Conservation (phyloP, 2,797 vertebrate genomes). For the Anniella stebbinsi region DNA sequence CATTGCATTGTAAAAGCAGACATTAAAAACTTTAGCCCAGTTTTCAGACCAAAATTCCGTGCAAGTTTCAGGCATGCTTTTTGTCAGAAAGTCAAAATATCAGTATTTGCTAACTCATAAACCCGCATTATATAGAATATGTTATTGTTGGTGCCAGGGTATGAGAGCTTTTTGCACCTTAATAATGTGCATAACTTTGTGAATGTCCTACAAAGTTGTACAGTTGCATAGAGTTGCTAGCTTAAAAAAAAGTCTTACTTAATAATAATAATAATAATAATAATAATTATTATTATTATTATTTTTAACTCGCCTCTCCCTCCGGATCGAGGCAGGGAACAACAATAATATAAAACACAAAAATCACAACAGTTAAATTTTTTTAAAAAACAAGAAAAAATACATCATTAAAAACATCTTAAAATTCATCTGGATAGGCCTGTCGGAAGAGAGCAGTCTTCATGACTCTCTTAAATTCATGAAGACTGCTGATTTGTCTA, state of each 20-base stretch:
- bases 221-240: neutral
- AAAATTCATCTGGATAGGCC: too few species aligned
- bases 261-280: too few species aligned
- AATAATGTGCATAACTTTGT: neutral
- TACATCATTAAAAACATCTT: too few species aligned
- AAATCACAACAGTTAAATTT: too few species aligned
- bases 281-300: too few species aligned
- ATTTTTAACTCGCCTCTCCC: too few species aligned
- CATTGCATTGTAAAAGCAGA: slow-evolving; percentile 65
- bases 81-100: neutral
- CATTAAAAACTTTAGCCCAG: slow-evolving; percentile 66
- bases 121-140: neutral
- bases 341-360: too few species aligned
- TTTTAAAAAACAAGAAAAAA: too few species aligned
- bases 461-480: too few species aligned
- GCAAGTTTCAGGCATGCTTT: neutral
- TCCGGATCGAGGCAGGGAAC: too few species aligned
- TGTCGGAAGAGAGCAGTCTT: too few species aligned
- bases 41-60: slow-evolving; percentile 54
- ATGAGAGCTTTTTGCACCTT: neutral
- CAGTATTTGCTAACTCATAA: neutral
- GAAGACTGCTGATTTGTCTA: too few species aligned
- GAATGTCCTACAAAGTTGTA: neutral
- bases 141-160: neutral
- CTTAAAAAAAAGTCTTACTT: neutral